Conservation (phyloP, 2,113 vertebrate genomes). For the Prunella fulvescens region DNA sequence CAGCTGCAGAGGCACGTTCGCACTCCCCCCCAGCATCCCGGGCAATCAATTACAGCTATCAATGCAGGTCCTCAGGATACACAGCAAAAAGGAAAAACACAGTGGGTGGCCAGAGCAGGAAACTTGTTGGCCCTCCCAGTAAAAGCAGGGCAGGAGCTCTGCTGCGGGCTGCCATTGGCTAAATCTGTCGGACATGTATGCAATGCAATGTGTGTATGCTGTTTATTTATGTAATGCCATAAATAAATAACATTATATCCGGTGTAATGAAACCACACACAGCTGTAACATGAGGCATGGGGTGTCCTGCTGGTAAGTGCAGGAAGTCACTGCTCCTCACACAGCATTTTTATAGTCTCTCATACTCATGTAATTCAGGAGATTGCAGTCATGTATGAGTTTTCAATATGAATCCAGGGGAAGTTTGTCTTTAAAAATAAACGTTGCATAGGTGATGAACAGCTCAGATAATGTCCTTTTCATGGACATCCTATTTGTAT, state of each 20-base stretch:
- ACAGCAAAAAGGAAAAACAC: constrained; percentile 17
- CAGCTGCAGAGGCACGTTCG: accelerated
- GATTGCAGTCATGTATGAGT: background rate
- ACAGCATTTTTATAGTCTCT: background rate
- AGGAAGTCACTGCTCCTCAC: background rate
- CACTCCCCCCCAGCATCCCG: no score
- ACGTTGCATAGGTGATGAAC: background rate
- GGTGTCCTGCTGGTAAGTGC: background rate
- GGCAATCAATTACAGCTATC: background rate
- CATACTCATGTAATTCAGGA: background rate
- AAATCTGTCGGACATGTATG: background rate
- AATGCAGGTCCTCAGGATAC: constrained; percentile 20
- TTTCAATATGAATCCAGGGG: background rate
- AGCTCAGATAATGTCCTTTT: background rate
- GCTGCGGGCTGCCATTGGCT: background rate
- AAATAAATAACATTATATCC: background rate
- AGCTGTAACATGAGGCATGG: background rate
- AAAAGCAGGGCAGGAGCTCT: background rate
- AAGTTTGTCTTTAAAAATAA: background rate
- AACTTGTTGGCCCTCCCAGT: background rate
- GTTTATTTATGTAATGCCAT: background rate
- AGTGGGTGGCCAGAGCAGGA: background rate
- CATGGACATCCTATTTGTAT: background rate
- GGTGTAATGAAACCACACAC: accelerated
- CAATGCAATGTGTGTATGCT: background rate